Conservation (phyloP, 53 echinoderm and acorn worm genomes). For the Mesocentrotus franciscanus region DNA sequence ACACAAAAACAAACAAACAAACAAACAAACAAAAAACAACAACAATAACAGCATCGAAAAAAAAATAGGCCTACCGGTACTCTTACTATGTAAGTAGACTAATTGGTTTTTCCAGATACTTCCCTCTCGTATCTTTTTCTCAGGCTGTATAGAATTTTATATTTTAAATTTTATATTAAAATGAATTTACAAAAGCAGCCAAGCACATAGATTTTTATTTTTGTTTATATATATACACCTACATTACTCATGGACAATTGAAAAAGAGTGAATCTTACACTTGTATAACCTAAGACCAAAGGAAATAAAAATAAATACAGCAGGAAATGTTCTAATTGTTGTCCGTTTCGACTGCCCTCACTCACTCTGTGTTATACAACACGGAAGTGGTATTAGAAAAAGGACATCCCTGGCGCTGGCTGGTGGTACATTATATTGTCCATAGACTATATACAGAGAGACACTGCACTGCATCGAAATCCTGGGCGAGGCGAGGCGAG, state of each 20-base stretch:
- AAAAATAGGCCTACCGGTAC: too few species aligned
- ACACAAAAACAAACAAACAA: too few species aligned
- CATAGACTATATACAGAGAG: neutral
- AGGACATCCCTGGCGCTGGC: neutral
- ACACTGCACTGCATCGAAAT: too few species aligned
- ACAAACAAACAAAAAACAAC: too few species aligned
- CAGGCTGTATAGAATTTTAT: neutral
- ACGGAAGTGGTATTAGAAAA: neutral
- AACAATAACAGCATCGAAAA: too few species aligned
- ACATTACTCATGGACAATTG: neutral
- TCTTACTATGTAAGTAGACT: too few species aligned
- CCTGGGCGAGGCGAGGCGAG: neutral
- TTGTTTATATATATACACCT: neutral
- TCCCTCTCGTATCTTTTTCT: neutral
- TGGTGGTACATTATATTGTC: neutral
- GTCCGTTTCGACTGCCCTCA: neutral
- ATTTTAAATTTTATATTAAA: neutral
- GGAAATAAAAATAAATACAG: neutral
- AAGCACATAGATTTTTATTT: neutral
- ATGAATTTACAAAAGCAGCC: neutral
- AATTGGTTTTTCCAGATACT: neutral
- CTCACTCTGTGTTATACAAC: neutral
- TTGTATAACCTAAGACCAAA: neutral
- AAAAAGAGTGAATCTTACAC: neutral
- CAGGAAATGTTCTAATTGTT: neutral